phyloP scores from a whole-genome alignment of 2,888 invertebrate genomes.

The Eurytoma adleriae region DNA sequence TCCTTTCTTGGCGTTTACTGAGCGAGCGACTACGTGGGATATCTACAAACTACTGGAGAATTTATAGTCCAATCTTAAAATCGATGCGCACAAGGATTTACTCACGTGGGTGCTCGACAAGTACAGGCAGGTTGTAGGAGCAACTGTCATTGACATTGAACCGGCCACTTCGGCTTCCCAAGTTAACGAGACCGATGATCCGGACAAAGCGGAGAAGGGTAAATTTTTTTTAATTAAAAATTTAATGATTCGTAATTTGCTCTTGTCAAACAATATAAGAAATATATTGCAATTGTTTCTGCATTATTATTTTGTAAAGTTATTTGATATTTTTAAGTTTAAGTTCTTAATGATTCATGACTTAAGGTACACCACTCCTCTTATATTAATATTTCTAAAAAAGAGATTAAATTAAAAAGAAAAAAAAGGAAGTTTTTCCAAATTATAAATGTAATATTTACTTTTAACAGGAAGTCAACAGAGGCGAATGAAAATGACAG shows the following conservation, averaged over 20 bases:
- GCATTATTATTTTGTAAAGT: background rate
- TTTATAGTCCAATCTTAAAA: constrained; percentile 83
- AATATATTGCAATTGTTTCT: too few species aligned
- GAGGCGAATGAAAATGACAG: constrained; percentile 89
- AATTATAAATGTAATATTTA: too few species aligned
- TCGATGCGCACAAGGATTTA: constrained; percentile 91
- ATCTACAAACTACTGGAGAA: constrained; percentile 85
- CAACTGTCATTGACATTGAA: constrained; percentile 62
- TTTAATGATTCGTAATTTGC: too few species aligned
- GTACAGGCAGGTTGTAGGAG: constrained; percentile 81
- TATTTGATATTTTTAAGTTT: background rate
- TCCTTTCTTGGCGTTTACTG: constrained; percentile 88
- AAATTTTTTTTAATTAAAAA: background rate
- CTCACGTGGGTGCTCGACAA: constrained; percentile 88
- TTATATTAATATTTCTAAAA: too few species aligned
- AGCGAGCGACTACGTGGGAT: constrained; percentile 85
- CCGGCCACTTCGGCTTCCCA: constrained; percentile 25
- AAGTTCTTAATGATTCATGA: too few species aligned
- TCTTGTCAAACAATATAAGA: too few species aligned
- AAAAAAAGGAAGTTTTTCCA: too few species aligned
- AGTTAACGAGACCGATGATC: constrained; percentile 36
- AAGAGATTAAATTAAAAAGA: too few species aligned
- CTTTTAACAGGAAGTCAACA: constrained; percentile 77
- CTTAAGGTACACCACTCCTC: too few species aligned
- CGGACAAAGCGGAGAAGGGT: constrained; percentile 53